Evolutionary conservation across 2,888 invertebrate genomes (phyloP).

Genomic region (Cyclophora albipunctata): DNA sequence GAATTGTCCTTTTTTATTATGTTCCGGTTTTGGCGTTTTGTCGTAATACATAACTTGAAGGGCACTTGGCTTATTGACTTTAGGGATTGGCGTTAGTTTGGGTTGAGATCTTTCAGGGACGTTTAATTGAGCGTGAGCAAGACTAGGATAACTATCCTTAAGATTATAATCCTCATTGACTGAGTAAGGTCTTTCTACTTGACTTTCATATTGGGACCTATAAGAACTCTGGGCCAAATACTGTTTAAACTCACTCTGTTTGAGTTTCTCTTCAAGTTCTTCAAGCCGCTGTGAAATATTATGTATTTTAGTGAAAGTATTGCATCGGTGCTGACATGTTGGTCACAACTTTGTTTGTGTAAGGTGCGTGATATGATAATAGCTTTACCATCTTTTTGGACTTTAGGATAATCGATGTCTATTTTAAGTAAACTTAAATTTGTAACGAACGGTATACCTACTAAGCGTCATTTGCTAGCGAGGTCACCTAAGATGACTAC

Average conservation of each 20-base stretch:
- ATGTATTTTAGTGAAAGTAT: conserved; percentile 29
- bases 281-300: conserved; percentile 47
- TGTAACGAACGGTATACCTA: too few relatives aligned
- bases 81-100: conserved; percentile 19
- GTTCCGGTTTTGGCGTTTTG: conserved; percentile 27
- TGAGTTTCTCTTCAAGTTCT: conserved; percentile 64
- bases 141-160: neutral
- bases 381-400: neutral
- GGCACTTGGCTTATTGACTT: conserved; percentile 32
- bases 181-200: conserved; percentile 60
- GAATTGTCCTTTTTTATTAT: conserved; percentile 55
- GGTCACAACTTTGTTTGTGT: neutral
- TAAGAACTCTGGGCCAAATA: conserved; percentile 51
- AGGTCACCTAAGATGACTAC: too few relatives aligned
- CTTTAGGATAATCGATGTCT: too few relatives aligned
- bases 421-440: too few relatives aligned
- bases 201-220: conserved; percentile 45
- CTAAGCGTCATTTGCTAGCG: too few relatives aligned
- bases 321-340: conserved; percentile 1
- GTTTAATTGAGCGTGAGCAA: conserved; percentile 21
- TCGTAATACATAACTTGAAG: conserved; percentile 56
- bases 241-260: conserved; percentile 61
- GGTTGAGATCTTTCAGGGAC: conserved; percentile 27
- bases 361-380: neutral
- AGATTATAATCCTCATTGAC: neutral